Conservation (phyloP, 2,888 invertebrate species). For the Drosophila mimetica region DNA sequence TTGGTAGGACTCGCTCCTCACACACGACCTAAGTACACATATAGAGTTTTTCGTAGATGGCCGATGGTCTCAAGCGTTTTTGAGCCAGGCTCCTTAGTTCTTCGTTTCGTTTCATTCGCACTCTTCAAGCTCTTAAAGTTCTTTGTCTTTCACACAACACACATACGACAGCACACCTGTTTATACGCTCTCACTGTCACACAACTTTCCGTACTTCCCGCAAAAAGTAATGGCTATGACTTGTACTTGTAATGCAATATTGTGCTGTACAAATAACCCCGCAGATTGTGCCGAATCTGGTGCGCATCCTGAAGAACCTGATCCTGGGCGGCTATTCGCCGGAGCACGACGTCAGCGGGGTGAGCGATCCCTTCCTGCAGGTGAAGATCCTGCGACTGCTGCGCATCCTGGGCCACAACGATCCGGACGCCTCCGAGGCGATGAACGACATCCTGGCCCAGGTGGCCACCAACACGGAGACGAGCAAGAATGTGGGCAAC, state of each 20-base stretch:
- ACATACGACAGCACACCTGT: constrained; percentile 17
- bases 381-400: constrained; percentile 98
- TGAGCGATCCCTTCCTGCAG: constrained; percentile 99
- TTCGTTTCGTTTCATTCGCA: constrained; percentile 25
- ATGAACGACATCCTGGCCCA: constrained; percentile 99
- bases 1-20: constrained; percentile 15
- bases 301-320: constrained; percentile 98
- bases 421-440: constrained; percentile 98
- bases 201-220: constrained; percentile 24
- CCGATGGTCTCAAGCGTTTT: constrained; percentile 5
- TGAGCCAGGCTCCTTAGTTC: constrained; percentile 10
- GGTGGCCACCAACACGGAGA: constrained; percentile 99
- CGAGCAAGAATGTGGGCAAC: constrained; percentile 99
- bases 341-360: constrained; percentile 99
- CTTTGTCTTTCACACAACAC: constrained; percentile 17
- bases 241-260: background rate
- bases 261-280: constrained; percentile 1
- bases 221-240: background rate
- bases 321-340: constrained; percentile 99
- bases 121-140: background rate
- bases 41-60: constrained; percentile 22
- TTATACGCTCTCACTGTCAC: constrained; percentile 17
- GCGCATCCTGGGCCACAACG: constrained; percentile 97
- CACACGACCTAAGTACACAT: constrained; percentile 25
- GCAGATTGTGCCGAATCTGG: constrained; percentile 98